These are phyloP conservation scores for Elegia similella DNA, from an alignment of 2,888 invertebrate genomes.

Conservation along the genomic window DNA sequence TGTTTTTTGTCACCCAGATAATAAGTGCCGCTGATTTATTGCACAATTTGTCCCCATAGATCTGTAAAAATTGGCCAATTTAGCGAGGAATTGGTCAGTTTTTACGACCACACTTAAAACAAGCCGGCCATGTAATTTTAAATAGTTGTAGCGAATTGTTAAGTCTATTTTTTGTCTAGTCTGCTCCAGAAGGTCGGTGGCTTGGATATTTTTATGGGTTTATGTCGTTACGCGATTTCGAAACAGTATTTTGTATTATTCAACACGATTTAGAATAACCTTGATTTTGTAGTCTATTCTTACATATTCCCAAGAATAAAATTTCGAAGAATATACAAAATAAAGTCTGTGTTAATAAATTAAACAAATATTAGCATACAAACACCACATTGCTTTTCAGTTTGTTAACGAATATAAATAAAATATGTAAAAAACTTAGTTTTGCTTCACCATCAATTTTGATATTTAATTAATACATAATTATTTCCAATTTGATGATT, in stretches of 20 bases:
- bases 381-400: no score
- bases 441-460: no score
- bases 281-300: background rate
- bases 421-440: no score
- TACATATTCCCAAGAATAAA: no score
- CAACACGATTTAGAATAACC: background rate
- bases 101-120: constrained; percentile 39
- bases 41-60: constrained; percentile 51
- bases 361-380: no score
- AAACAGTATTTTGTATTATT: background rate
- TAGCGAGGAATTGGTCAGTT: constrained; percentile 55
- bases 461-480: no score
- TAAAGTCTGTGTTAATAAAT: no score
- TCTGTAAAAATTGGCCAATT: constrained; percentile 67
- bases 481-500: no score
- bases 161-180: constrained; percentile 27
- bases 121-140: constrained; percentile 53
- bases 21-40: constrained; percentile 55
- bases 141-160: constrained; percentile 45
- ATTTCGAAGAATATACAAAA: no score
- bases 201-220: constrained; percentile 24
- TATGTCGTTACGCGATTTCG: constrained; percentile 23
- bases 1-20: constrained; percentile 35
- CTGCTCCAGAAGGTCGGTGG: constrained; percentile 25
- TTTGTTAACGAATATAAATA: no score